phyloP scores from a whole-genome alignment of 64 coral and sea anemone species.

The Trachythela sp. region DNA sequence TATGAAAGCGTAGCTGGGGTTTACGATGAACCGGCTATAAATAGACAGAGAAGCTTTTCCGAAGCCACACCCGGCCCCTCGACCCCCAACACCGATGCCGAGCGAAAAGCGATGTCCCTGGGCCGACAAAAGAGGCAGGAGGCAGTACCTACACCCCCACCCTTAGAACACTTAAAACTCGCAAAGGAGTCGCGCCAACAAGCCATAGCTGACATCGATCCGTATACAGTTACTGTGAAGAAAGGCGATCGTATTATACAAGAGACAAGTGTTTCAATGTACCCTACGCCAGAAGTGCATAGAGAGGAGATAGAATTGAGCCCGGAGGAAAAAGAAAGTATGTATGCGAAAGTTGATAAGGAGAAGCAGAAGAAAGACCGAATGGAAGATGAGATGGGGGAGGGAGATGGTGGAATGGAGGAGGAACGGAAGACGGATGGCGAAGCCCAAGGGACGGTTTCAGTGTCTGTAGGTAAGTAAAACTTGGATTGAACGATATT shows the following conservation, averaged over 20 bases:
- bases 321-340: not conserved
- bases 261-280: not conserved
- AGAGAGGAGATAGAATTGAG: not conserved
- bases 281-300: not conserved
- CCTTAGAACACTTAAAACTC: not conserved
- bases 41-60: not conserved
- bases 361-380: not conserved
- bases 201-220: not conserved
- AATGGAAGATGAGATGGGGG: not conserved
- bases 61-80: not conserved
- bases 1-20: not conserved
- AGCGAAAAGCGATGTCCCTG: not conserved
- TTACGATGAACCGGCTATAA: not conserved
- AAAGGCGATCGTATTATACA: not conserved
- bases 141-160: not conserved
- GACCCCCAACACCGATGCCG: not conserved
- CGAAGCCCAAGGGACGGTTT: no score
- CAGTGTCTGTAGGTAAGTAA: no score
- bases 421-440: not conserved
- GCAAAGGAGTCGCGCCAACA: not conserved
- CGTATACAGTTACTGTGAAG: not conserved
- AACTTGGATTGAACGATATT: no score
- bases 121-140: not conserved
- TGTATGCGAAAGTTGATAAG: not conserved
- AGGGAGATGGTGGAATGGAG: not conserved